Conservation (phyloP, 1,140 invertebrate genomes). For the Plectrocnemia conspersa region DNA sequence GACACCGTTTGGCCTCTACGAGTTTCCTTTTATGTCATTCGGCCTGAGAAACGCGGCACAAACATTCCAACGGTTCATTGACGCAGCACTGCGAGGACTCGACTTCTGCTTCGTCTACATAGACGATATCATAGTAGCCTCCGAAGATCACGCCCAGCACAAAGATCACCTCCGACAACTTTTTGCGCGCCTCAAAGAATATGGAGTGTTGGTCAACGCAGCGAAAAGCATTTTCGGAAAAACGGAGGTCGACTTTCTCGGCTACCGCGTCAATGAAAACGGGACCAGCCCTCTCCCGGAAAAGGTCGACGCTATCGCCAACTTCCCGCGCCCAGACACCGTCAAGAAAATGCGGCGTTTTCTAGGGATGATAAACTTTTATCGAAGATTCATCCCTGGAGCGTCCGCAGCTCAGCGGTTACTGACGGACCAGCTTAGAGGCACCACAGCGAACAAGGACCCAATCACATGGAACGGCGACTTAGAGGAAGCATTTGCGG, state of each 20-base stretch:
- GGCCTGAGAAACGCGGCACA: slow-evolving; percentile 41
- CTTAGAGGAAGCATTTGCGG: slow-evolving; percentile 38
- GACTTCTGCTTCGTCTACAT: slow-evolving; percentile 39
- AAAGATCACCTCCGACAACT: slow-evolving; percentile 32
- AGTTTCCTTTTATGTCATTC: slow-evolving; percentile 33
- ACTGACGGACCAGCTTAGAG: slow-evolving; percentile 24
- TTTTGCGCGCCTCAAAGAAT: slow-evolving; percentile 35
- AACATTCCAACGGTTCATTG: slow-evolving; percentile 52
- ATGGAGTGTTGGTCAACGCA: slow-evolving; percentile 38
- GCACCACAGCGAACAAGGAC: slow-evolving; percentile 31
- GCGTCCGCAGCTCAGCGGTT: slow-evolving; percentile 30
- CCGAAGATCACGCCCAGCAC: slow-evolving; percentile 35
- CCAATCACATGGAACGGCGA: slow-evolving; percentile 37
- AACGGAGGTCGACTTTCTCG: slow-evolving; percentile 34
- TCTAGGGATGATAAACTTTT: slow-evolving; percentile 45
- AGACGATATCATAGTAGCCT: slow-evolving; percentile 42
- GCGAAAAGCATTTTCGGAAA: slow-evolving; percentile 36
- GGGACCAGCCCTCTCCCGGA: slow-evolving; percentile 38
- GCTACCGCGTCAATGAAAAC: slow-evolving; percentile 35
- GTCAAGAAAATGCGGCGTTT: slow-evolving; percentile 41
- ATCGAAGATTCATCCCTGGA: slow-evolving; percentile 37
- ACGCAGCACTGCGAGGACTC: slow-evolving; percentile 41
- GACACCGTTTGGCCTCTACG: no score
- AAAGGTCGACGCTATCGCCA: slow-evolving; percentile 35
- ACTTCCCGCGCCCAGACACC: slow-evolving; percentile 38